phyloP scores from a whole-genome alignment of 2,113 vertebrate genomes.

The Cinclus cinclus region DNA sequence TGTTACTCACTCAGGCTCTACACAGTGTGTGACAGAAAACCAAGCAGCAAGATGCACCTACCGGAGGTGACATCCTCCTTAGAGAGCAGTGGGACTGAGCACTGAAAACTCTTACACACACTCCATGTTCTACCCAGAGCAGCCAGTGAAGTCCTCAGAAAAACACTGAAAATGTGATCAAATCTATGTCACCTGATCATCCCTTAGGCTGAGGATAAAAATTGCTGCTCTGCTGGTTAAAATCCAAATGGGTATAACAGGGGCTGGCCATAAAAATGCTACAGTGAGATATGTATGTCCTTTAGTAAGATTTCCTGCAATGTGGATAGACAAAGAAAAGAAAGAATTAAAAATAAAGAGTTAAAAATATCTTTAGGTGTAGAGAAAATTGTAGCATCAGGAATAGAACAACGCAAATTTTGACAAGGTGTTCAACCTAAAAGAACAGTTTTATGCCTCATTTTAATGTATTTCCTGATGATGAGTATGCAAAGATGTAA shows the following conservation, averaged over 20 bases:
- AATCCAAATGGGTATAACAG: background rate
- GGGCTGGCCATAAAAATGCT: background rate
- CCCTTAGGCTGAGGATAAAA: background rate
- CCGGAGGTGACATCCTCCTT: background rate
- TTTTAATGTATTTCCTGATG: background rate
- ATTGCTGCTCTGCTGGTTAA: background rate
- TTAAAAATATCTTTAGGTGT: background rate
- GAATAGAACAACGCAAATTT: background rate
- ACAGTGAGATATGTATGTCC: background rate
- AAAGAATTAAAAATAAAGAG: background rate
- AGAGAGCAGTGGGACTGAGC: accelerated
- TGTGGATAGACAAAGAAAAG: background rate
- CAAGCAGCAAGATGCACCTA: background rate
- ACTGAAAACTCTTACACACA: background rate
- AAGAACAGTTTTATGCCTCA: background rate
- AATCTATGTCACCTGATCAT: background rate
- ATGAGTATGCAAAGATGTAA: background rate
- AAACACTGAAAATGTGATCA: background rate
- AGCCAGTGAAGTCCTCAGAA: background rate
- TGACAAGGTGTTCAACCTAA: background rate
- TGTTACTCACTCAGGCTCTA: background rate
- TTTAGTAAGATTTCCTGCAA: background rate
- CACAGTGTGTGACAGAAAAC: background rate
- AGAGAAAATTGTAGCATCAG: background rate
- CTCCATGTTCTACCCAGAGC: background rate